Evolutionary conservation across 2,797 vertebrate species (phyloP).

Genomic region (Phalanger gymnotis): DNA sequence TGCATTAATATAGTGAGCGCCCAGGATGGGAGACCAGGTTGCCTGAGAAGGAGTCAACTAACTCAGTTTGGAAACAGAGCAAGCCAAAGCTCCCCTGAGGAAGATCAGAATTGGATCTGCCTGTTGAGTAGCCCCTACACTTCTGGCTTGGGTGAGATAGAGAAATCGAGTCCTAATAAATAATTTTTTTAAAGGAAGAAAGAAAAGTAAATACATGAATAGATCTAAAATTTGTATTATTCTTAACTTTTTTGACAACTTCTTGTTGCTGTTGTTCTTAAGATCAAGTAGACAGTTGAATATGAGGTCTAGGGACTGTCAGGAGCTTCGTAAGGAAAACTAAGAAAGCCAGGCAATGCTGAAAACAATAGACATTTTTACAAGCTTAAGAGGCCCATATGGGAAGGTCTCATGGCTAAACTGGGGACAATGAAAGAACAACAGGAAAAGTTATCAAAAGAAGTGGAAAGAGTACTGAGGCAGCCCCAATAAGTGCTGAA

Average conservation of each 20-base stretch:
- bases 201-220: neutral
- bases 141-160: neutral
- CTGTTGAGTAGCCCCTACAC: neutral
- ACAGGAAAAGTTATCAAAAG: neutral
- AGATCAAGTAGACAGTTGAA: neutral
- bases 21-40: neutral
- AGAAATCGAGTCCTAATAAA: neutral
- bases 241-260: neutral
- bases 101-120: neutral
- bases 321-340: neutral
- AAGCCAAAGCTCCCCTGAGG: neutral
- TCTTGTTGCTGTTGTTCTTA: neutral
- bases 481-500: neutral
- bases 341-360: neutral
- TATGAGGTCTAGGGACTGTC: neutral
- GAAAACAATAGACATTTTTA: neutral
- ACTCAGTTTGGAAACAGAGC: neutral
- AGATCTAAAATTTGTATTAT: neutral
- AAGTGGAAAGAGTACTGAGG: neutral
- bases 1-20: neutral
- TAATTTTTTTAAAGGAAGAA: neutral
- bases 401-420: neutral
- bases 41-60: neutral
- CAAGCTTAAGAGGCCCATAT: neutral
- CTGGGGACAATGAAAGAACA: neutral